Conservation (phyloP, 2,888 invertebrate species). For the Automeris io region DNA sequence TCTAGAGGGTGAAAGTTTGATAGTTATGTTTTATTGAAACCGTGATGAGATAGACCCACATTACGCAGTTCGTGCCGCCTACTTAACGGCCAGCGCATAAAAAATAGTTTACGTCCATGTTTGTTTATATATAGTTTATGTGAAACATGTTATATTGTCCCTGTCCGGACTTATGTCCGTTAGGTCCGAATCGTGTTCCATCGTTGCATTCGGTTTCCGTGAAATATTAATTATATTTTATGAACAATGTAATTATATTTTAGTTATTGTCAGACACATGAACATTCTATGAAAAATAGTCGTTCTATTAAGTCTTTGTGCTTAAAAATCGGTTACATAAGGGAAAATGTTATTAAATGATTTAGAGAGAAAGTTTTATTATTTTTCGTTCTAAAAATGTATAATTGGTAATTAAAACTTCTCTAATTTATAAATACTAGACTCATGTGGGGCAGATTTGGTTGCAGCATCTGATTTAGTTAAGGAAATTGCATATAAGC, state of each 20-base stretch:
- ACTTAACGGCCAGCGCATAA: slow-evolving; percentile 18
- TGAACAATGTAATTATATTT: no score
- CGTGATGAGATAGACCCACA: background rate
- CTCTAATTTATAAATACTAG: no score
- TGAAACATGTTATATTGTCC: slow-evolving; percentile 59
- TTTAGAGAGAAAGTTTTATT: no score
- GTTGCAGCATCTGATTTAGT: background rate
- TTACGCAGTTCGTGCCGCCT: slow-evolving; percentile 12
- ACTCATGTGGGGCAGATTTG: background rate
- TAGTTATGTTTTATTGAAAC: slow-evolving; percentile 62
- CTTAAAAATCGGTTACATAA: background rate
- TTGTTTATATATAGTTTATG: slow-evolving; percentile 62
- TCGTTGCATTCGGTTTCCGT: slow-evolving; percentile 55
- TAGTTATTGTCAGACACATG: no score
- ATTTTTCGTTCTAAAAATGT: no score
- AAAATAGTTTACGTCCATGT: slow-evolving; percentile 33
- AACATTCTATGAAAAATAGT: no score
- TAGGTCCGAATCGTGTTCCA: slow-evolving; percentile 57
- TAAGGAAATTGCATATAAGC: background rate
- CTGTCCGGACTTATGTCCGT: slow-evolving; percentile 39
- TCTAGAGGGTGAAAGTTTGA: slow-evolving; percentile 67
- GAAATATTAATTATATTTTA: slow-evolving; percentile 63
- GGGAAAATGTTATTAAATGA: background rate
- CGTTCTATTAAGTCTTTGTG: slow-evolving; percentile 15
- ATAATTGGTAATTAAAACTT: no score